phyloP scores from a whole-genome alignment of 1,140 invertebrate genomes.

The Vollenhovia emeryi region DNA sequence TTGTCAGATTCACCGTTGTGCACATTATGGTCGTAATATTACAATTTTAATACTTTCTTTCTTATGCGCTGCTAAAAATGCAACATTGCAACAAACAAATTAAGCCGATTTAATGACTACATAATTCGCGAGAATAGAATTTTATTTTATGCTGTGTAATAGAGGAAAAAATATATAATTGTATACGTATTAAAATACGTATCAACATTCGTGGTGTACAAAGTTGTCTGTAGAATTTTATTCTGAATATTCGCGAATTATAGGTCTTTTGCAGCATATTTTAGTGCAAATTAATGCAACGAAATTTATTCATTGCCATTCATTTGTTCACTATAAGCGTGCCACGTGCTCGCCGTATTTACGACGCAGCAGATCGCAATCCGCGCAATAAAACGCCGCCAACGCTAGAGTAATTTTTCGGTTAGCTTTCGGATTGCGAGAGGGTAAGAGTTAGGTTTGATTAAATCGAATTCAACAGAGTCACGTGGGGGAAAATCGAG shows the following conservation, averaged over 20 bases:
- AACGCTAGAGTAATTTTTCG: not conserved
- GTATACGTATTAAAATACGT: not conserved
- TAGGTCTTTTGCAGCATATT: not conserved
- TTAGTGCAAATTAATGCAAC: not conserved
- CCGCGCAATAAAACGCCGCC: not conserved
- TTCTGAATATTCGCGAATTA: not conserved
- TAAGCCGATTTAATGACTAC: not conserved
- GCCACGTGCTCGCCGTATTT: not conserved
- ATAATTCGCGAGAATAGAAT: not conserved
- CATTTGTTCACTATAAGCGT: not conserved
- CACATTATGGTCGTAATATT: not conserved
- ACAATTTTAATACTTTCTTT: not conserved
- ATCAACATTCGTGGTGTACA: not conserved
- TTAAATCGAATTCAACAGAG: constrained; percentile 35
- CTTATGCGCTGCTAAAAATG: not conserved
- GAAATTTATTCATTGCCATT: not conserved
- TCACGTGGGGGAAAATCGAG: not conserved
- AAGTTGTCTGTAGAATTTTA: not conserved
- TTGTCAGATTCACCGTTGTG: not conserved
- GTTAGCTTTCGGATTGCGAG: not conserved
- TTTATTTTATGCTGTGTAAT: not conserved
- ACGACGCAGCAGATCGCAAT: not conserved
- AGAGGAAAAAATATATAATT: not conserved
- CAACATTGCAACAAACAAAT: not conserved
- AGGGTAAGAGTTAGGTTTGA: constrained; percentile 10